Evolutionary conservation across 2,113 vertebrate species (phyloP), one percentile per base, ranked within the genome.

Genomic region (Trogon surrucura): DNA sequence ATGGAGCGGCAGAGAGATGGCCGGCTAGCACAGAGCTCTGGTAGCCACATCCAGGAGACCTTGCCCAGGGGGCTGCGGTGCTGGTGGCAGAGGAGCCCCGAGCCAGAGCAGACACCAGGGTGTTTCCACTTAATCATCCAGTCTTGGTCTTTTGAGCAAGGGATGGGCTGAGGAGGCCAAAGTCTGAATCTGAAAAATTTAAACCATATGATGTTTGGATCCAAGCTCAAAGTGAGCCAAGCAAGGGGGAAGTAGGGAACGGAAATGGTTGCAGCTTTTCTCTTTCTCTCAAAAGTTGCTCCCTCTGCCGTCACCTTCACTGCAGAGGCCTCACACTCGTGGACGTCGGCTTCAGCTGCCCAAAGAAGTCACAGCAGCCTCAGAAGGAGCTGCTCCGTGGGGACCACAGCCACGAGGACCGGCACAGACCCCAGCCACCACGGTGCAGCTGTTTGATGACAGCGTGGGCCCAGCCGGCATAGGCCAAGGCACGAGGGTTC

Each of bases 381-480:
- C 53, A 27, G 6, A 22, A 73, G 67, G 2, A 51, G 56, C 53
- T 1, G 5, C 21, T 22, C 26, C 0, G 0, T 9, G 11, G 74
- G 47, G 57, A 56, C 4, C 77, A 13, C 19, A 50, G 80, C 81
- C 61, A 5, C 0, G 8, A 51, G 66, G 50, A 74, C 13, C 34
- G 0, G 2, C 1, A 2, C 65, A 66, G 79, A 60, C 9, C 60
- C 44, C 36, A 21, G 38, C 32, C 66, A 26, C 53, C 1, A 0
- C 0, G 2, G 41, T 7, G 51, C 20, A 6, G 32, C n/a, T 1
- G 4, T 71, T 44, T 0, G 2, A 21, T n/a, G 13, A 3, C 60
- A 60, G 73, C 1, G 0, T 15, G 47, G 54, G 53, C 47, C 38
- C 87, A 56, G 22, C 50, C 36, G 16, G 69, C 5, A 58, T 5